A percentile compares a stretch with the other conserved stretches of the same genome.
Conservation (phyloP, 2,113 vertebrate species). For the Nestor notabilis region DNA sequence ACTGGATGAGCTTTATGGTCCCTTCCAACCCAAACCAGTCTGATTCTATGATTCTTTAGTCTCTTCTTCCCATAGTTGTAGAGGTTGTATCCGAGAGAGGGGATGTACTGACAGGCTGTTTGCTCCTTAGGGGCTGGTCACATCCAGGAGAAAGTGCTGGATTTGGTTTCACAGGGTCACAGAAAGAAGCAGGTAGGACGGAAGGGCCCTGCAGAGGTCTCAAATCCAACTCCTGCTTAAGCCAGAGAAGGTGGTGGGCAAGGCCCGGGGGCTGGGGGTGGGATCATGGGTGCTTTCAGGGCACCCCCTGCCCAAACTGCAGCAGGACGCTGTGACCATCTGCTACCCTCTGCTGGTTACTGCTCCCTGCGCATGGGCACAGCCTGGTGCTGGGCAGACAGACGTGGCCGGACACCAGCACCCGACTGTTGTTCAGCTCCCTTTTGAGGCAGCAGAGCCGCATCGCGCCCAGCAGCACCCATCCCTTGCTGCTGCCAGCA, state of each 20-base stretch:
- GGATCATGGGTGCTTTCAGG: not conserved
- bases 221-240: not conserved
- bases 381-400: fast-evolving
- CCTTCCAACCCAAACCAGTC: not conserved
- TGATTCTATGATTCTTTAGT: not conserved
- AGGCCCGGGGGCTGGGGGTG: not conserved
- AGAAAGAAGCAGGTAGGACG: not conserved
- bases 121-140: not conserved
- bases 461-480: not conserved
- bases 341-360: conserved; percentile 44
- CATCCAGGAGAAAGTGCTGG: not conserved
- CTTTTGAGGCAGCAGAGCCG: not conserved
- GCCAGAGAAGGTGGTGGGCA: not conserved
- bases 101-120: not conserved
- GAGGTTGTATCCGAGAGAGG: not conserved
- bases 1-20: not conserved
- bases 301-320: not conserved
- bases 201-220: not conserved
- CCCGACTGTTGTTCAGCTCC: not conserved
- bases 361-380: fast-evolving
- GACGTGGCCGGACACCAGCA: not conserved
- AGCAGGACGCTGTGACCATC: not conserved
- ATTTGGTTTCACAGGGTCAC: not conserved
- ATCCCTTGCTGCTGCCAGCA: not conserved
- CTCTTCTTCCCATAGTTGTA: not conserved